A percentile compares a stretch with the other conserved stretches of the same genome.
These are phyloP conservation scores for Lasioglossum marginatum DNA, from an alignment of 2,888 invertebrate species.

Conservation along the genomic window DNA sequence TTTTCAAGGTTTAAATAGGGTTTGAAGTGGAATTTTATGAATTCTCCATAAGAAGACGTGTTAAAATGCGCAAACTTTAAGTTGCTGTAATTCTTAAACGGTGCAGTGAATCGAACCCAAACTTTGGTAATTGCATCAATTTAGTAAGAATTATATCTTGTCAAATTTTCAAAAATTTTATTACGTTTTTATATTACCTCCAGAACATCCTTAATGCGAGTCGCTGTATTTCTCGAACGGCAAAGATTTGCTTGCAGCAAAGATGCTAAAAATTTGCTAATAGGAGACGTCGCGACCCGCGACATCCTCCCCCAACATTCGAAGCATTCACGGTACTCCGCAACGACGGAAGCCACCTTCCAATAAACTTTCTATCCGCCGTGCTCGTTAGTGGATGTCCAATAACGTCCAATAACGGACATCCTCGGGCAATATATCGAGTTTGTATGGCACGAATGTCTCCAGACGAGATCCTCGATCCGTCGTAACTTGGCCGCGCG, in stretches of 20 bases:
- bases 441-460: slow-evolving; percentile 70
- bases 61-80: too few species aligned
- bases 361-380: slow-evolving; percentile 75
- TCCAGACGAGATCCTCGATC: slow-evolving; percentile 60
- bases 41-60: too few species aligned
- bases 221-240: not conserved
- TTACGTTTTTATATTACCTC: too few species aligned
- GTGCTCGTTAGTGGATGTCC: slow-evolving; percentile 77
- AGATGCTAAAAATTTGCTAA: slow-evolving; percentile 31
- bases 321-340: slow-evolving; percentile 33
- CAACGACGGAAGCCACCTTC: slow-evolving; percentile 56
- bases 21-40: too few species aligned
- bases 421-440: slow-evolving; percentile 74
- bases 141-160: too few species aligned
- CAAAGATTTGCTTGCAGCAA: too few species aligned
- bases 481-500: slow-evolving; percentile 62
- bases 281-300: slow-evolving; percentile 15
- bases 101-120: too few species aligned
- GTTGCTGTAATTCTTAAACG: too few species aligned
- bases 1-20: too few species aligned
- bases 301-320: slow-evolving; percentile 24
- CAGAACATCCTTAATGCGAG: too few species aligned
- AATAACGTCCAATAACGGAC: slow-evolving; percentile 75
- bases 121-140: too few species aligned
- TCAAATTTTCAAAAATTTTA: too few species aligned